Base-by-base conservation (phyloP, 2,113 vertebrate species). In the Anarhynchus alexandrinus region DNA sequence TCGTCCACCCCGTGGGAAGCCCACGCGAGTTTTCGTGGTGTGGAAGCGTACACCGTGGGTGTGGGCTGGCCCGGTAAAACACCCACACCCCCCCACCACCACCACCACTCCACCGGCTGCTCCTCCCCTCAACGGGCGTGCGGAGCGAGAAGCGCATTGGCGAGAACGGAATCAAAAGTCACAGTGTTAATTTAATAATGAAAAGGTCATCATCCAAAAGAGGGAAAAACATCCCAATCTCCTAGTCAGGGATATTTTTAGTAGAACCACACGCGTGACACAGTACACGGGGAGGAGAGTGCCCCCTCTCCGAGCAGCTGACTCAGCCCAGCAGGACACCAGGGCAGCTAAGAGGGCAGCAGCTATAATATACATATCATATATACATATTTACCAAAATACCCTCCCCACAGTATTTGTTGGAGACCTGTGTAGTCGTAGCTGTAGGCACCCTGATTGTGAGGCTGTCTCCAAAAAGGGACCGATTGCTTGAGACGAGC, bases 401-500 rank as follows among this genome's bases (percentile, higher is more conserved):
- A 69, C 7, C 34, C 13, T 59, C 40, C 49, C 43, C 15, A 4
- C 1, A 2, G 27, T 36, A 66, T 59, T 55, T 72, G 30, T 2
- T 69, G 49, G 12, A 43, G 52, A 55, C 52, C 36, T 23, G 7
- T 27, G n/a, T 11, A 58, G 36, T 25, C 0, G 2, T 2, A 83
- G 59, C 59, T 73, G 34, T 12, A 72, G 67, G 58, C 10, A 40
- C 25, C 32, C 54, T 12, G n/a, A 55, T 1, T 6, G 7, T 0
- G 0, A 88, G 5, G 21, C 9, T 15, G 12, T 61, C 78, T 87
- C 42, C 49, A 70, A 22, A 71, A 43, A 18, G 10, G 64, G 49
- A n/a, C 61, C 1, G 0, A n/a, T 47, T 1, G 1, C 51, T 43
- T 21, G 26, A 36, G 30, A n/a, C 0, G 2, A 51, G 21, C 26